Conservation (phyloP, 2,888 invertebrate species). For the Cinara cedri region DNA sequence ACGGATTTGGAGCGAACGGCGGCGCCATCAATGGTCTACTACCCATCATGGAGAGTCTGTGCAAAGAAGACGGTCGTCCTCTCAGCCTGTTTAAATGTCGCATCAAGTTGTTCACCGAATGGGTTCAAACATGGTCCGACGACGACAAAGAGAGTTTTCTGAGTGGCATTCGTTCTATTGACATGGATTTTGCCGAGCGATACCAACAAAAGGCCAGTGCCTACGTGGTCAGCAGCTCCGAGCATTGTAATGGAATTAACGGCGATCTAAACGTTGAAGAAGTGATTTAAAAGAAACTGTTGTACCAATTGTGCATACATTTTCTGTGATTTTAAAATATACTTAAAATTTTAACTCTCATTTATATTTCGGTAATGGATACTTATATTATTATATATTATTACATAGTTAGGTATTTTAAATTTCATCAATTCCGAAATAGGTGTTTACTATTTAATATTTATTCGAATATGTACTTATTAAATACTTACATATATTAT, state of each 20-base stretch:
- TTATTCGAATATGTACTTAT: background rate
- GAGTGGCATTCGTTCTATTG: conserved; percentile 74
- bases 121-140: conserved; percentile 80
- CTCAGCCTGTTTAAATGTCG: conserved; percentile 83
- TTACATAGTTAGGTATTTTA: background rate
- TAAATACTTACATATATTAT: background rate
- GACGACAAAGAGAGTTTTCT: conserved; percentile 75
- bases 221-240: background rate
- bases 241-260: conserved; percentile 39
- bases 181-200: conserved; percentile 75
- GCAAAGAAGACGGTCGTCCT: conserved; percentile 72
- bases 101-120: conserved; percentile 83
- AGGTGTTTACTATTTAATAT: background rate
- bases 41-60: conserved; percentile 71
- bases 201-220: conserved; percentile 62
- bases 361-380: background rate
- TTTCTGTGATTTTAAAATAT: conserved; percentile 32
- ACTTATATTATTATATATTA: background rate
- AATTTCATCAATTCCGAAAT: background rate
- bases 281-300: background rate
- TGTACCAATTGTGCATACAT: background rate
- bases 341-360: background rate
- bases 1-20: conserved; percentile 68
- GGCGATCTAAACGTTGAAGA: conserved; percentile 4
- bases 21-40: conserved; percentile 77